Conservation (phyloP, 2,888 invertebrate genomes). For the Hypercompe scribonia region DNA sequence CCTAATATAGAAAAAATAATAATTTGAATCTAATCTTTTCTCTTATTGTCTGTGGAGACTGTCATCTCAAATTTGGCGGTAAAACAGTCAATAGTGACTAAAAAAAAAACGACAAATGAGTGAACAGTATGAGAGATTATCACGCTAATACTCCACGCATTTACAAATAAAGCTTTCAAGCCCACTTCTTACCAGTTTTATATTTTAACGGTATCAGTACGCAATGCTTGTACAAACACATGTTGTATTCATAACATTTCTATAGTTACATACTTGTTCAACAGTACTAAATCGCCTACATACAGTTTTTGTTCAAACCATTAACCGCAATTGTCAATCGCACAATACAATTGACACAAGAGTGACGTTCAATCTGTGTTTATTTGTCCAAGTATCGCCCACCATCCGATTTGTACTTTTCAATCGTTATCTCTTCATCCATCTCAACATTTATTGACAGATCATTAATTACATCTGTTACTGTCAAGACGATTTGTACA, state of each 20-base stretch:
- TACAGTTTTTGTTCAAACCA: conserved; percentile 52
- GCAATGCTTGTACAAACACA: conserved; percentile 17
- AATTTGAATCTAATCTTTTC: conserved; percentile 22
- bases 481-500: conserved; percentile 42
- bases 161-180: neutral
- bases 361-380: conserved; percentile 64
- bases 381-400: conserved; percentile 60
- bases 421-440: conserved; percentile 49
- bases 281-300: conserved; percentile 63
- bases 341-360: conserved; percentile 57
- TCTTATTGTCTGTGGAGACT: neutral
- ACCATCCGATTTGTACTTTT: conserved; percentile 55
- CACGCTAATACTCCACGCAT: neutral
- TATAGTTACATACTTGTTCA: conserved; percentile 46
- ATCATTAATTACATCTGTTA: conserved; percentile 50
- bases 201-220: neutral
- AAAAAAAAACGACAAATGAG: neutral
- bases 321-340: conserved; percentile 67
- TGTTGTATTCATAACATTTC: conserved; percentile 14
- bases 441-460: conserved; percentile 46
- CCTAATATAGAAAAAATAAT: no score
- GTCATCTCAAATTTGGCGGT: neutral
- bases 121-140: no score
- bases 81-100: neutral
- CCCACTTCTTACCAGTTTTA: neutral